Conservation (phyloP, 2,888 invertebrate species). For the Caenorhabditis sp. region DNA sequence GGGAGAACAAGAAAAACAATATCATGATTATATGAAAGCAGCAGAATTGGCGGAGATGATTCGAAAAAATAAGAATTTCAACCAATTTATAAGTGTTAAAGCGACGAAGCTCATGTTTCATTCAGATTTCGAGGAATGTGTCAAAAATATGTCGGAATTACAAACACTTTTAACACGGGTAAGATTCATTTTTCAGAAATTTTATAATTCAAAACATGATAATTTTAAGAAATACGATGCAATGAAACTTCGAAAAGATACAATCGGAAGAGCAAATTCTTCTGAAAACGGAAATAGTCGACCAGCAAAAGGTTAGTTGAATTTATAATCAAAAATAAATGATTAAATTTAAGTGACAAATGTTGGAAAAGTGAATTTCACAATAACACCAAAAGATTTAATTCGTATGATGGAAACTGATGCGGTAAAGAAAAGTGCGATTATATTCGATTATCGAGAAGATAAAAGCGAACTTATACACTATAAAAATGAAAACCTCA, state of each 20-base stretch:
- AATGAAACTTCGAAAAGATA: slow-evolving; percentile 7
- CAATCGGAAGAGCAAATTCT: slow-evolving; percentile 7
- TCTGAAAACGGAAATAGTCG: neutral
- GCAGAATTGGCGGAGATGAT: slow-evolving; percentile 21
- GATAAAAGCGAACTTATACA: slow-evolving; percentile 23
- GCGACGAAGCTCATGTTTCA: slow-evolving; percentile 8
- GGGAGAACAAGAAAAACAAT: slow-evolving; percentile 36
- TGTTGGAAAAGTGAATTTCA: slow-evolving; percentile 4
- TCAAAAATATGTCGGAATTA: slow-evolving; percentile 12
- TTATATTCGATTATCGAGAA: slow-evolving; percentile 33
- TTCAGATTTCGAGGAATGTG: neutral
- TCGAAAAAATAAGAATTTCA: neutral
- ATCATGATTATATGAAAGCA: slow-evolving; percentile 14
- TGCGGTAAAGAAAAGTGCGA: slow-evolving; percentile 28
- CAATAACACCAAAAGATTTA: slow-evolving; percentile 37
- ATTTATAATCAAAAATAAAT: neutral
- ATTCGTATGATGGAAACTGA: slow-evolving; percentile 34
- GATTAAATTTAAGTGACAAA: neutral
- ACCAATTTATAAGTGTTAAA: neutral
- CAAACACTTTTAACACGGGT: slow-evolving; percentile 17
- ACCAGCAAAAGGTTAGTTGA: neutral
- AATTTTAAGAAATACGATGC: slow-evolving; percentile 35
- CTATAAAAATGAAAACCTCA: slow-evolving; percentile 25
- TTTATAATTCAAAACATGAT: neutral
- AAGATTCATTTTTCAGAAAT: slow-evolving; percentile 4